Percentiles rank a stretch among this genome's conserved stretches.
Conservation (phyloP, 2,113 vertebrate genomes). For the Takifugu bimaculatus region DNA sequence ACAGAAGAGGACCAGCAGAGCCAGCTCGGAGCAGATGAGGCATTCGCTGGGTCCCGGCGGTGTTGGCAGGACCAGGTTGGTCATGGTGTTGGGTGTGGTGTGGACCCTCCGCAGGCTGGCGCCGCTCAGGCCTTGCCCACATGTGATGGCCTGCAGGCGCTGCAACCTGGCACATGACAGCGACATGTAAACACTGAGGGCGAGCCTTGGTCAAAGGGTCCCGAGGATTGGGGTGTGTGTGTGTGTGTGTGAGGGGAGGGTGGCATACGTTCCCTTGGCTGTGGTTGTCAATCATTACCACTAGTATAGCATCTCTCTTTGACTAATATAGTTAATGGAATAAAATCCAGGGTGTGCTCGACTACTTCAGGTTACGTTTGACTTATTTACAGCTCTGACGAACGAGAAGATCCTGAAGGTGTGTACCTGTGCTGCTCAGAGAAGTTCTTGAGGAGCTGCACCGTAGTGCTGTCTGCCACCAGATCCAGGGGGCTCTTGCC, state of each 20-base stretch:
- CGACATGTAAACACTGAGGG: not conserved
- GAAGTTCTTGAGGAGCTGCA: slow-evolving; percentile 87
- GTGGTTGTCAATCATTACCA: too few relatives aligned
- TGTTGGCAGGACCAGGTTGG: slow-evolving; percentile 84
- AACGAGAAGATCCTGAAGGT: too few relatives aligned
- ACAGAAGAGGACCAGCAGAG: slow-evolving; percentile 88
- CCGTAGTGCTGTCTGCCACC: slow-evolving; percentile 76
- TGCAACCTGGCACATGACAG: slow-evolving; percentile 74
- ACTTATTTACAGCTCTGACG: not conserved
- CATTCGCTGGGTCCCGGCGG: slow-evolving; percentile 84
- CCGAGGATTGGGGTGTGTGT: too few relatives aligned
- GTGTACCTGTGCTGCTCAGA: slow-evolving; percentile 90
- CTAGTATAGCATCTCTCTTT: too few relatives aligned
- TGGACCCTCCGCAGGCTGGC: slow-evolving; percentile 82
- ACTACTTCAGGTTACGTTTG: not conserved
- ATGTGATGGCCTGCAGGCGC: slow-evolving; percentile 74
- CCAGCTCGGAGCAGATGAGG: slow-evolving; percentile 95
- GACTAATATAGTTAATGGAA: too few relatives aligned
- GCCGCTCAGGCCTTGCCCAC: slow-evolving; percentile 69
- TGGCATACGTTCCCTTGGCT: too few relatives aligned
- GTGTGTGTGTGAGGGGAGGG: too few relatives aligned
- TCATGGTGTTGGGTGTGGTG: slow-evolving; percentile 92
- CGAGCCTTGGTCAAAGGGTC: too few relatives aligned
- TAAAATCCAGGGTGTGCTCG: too few relatives aligned
- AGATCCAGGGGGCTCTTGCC: slow-evolving; percentile 91